Evolutionary conservation across 2,113 vertebrate genomes (phyloP).

Genomic region (Oreochromis tanganicae): DNA sequence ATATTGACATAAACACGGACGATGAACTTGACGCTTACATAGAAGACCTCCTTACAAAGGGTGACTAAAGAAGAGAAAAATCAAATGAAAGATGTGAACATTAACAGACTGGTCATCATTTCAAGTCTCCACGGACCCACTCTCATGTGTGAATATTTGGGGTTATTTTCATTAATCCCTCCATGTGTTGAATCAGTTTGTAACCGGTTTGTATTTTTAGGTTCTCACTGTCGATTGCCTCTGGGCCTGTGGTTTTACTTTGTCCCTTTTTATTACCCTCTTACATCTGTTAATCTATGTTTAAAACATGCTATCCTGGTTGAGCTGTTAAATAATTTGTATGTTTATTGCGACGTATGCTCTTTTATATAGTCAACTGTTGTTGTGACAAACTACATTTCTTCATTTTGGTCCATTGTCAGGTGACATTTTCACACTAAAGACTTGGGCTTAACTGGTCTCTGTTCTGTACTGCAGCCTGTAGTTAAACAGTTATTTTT

Average conservation of each 20-base stretch:
- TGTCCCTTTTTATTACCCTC: constrained; percentile 48
- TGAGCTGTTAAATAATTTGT: background rate
- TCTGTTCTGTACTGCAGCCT: background rate
- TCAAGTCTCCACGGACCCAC: background rate
- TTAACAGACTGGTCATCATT: background rate
- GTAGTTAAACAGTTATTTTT: constrained; percentile 12
- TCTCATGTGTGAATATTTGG: constrained; percentile 6
- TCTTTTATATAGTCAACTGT: constrained; percentile 15
- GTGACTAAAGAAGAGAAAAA: constrained; percentile 69
- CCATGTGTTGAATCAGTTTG: background rate
- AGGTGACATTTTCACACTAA: background rate
- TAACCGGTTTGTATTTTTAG: background rate
- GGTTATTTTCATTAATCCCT: background rate
- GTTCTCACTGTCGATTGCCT: constrained; percentile 5
- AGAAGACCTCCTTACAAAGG: constrained; percentile 94
- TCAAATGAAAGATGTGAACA: background rate
- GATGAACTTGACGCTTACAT: constrained; percentile 98
- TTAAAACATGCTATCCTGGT: constrained; percentile 17
- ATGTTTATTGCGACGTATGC: background rate
- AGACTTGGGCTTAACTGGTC: background rate
- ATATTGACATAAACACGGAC: constrained; percentile 97
- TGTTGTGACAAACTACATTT: constrained; percentile 1
- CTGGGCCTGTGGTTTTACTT: constrained; percentile 26
- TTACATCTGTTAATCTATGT: constrained; percentile 42
- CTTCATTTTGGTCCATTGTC: background rate